Conservation (phyloP, 2,888 invertebrate genomes). For the Sphinx pinastri region DNA sequence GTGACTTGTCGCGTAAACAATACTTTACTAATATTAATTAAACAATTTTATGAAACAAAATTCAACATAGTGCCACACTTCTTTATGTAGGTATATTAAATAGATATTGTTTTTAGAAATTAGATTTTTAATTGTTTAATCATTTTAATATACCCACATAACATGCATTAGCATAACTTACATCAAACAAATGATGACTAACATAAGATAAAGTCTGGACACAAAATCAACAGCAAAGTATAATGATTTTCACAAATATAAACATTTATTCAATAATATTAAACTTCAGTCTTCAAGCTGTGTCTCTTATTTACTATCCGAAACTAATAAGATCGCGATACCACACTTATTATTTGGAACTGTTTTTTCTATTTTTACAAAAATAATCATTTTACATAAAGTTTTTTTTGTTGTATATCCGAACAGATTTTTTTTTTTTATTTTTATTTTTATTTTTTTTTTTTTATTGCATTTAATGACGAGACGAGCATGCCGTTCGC, state of each 20-base stretch:
- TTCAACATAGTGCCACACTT: neutral
- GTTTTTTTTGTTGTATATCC: neutral
- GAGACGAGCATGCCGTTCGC: no score
- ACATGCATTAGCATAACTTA: neutral
- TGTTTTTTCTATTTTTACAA: neutral
- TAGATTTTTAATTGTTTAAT: neutral
- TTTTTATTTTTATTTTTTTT: no score
- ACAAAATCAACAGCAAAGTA: slow-evolving; percentile 35
- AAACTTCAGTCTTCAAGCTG: slow-evolving; percentile 69
- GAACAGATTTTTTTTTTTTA: no score
- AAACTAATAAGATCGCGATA: slow-evolving; percentile 12
- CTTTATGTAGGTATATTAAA: neutral
- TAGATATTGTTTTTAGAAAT: neutral
- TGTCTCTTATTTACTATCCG: slow-evolving; percentile 40
- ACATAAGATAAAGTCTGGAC: slow-evolving; percentile 24
- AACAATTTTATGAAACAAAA: slow-evolving; percentile 12
- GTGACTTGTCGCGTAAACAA: slow-evolving; percentile 9
- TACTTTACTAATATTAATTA: slow-evolving; percentile 10
- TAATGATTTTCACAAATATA: slow-evolving; percentile 29
- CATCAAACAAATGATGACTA: neutral
- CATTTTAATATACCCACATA: slow-evolving; percentile 8
- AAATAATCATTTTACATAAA: neutral
- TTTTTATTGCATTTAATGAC: no score
- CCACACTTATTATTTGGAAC: neutral
- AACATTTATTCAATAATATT: slow-evolving; percentile 43